Conservation (phyloP, 2,888 invertebrate species). For the Mythimna vitellina region DNA sequence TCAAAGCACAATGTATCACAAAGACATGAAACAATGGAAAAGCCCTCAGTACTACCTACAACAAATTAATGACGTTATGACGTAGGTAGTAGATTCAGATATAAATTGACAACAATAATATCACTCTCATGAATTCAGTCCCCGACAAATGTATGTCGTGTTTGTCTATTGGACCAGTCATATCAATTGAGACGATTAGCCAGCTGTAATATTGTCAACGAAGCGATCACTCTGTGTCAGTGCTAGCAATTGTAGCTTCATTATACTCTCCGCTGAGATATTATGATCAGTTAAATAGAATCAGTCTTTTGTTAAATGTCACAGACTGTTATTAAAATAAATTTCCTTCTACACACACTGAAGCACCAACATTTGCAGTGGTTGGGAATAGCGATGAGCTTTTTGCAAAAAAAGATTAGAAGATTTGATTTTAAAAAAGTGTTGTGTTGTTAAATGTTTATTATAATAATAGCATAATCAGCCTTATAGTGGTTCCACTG, state of each 20-base stretch:
- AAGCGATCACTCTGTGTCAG: slow-evolving; percentile 39
- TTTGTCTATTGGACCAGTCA: slow-evolving; percentile 40
- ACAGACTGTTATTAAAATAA: not conserved
- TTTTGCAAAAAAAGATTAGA: too few species aligned
- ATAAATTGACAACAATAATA: slow-evolving; percentile 51
- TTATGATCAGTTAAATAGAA: slow-evolving; percentile 6
- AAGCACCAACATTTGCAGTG: not conserved
- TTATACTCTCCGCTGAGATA: slow-evolving; percentile 1
- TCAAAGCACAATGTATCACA: too few species aligned
- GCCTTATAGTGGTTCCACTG: too few species aligned
- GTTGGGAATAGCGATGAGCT: too few species aligned
- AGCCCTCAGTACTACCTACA: not conserved
- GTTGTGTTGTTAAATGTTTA: too few species aligned
- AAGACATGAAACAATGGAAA: not conserved
- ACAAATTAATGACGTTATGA: not conserved
- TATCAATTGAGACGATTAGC: slow-evolving; percentile 59
- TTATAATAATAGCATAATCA: too few species aligned
- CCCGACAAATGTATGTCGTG: slow-evolving; percentile 33
- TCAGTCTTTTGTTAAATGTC: not conserved
- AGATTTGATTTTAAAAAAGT: too few species aligned
- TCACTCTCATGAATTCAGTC: slow-evolving; percentile 35
- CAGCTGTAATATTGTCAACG: slow-evolving; percentile 45
- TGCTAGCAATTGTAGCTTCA: slow-evolving; percentile 31
- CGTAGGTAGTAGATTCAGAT: slow-evolving; percentile 5
- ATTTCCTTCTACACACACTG: not conserved